phyloP scores from a whole-genome alignment of 2,888 invertebrate genomes.

The Heliconius ismenius region DNA sequence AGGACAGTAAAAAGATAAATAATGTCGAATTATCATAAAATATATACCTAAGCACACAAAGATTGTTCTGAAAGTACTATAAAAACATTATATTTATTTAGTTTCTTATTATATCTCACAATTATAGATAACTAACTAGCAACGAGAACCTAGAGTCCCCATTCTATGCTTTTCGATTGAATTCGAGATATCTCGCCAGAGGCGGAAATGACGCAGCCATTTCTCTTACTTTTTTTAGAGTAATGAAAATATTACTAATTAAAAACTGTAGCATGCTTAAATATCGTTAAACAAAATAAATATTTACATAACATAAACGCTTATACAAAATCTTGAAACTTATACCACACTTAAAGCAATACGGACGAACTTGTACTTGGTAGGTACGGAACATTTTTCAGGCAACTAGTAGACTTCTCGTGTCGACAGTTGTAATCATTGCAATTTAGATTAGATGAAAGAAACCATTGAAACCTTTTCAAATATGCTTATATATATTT shows the following conservation, averaged over 20 bases:
- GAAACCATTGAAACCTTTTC: not conserved
- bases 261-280: not conserved
- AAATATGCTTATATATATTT: not conserved
- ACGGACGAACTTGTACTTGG: constrained; percentile 53
- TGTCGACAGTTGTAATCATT: constrained; percentile 56
- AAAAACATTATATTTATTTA: too few species aligned
- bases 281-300: not conserved
- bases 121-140: too few species aligned
- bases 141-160: too few species aligned
- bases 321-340: constrained; percentile 38
- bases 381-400: constrained; percentile 59
- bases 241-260: not conserved
- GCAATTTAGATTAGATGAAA: constrained; percentile 20
- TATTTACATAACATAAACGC: too few species aligned
- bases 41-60: too few species aligned
- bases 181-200: too few species aligned
- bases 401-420: constrained; percentile 57
- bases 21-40: not conserved
- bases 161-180: too few species aligned
- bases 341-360: constrained; percentile 48
- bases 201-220: not conserved
- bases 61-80: too few species aligned
- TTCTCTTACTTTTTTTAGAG: not conserved
- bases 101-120: too few species aligned
- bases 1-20: not conserved